A percentile compares a stretch with the other conserved stretches of the same genome.
Conservation (phyloP, 2,888 invertebrate genomes). For the Lycaena phlaeas region DNA sequence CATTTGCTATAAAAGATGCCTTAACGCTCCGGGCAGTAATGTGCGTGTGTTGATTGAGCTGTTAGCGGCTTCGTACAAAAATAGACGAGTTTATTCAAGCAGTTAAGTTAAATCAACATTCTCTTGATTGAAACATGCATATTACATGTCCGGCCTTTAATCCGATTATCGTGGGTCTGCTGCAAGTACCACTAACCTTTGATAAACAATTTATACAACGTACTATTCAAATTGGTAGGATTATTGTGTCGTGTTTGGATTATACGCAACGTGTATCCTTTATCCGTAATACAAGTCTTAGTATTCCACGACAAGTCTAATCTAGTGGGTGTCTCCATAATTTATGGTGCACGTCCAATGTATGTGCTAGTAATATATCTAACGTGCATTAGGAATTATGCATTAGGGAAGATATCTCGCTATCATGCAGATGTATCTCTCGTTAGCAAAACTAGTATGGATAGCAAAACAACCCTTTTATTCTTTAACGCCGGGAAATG, state of each 20-base stretch:
- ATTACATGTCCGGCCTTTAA: slow-evolving; percentile 5
- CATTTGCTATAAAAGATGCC: no score
- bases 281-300: slow-evolving; percentile 3
- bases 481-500: no score
- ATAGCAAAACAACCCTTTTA: no score
- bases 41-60: no score
- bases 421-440: no score
- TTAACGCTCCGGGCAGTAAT: no score
- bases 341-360: slow-evolving; percentile 1
- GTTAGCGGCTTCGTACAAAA: no score
- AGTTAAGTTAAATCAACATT: slow-evolving; percentile 4
- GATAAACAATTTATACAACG: slow-evolving; percentile 2
- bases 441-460: no score
- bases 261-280: slow-evolving; percentile 7
- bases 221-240: slow-evolving; percentile 7
- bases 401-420: no score
- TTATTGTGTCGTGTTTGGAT: not conserved
- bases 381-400: no score
- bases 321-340: not conserved
- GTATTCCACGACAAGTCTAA: not conserved
- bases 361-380: no score
- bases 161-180: slow-evolving; percentile 2
- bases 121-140: slow-evolving; percentile 8
- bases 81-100: slow-evolving; percentile 1
- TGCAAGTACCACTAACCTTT: slow-evolving; percentile 4